These are phyloP conservation scores for Pionites leucogaster DNA, from an alignment of 2,113 vertebrate species.

Conservation along the genomic window DNA sequence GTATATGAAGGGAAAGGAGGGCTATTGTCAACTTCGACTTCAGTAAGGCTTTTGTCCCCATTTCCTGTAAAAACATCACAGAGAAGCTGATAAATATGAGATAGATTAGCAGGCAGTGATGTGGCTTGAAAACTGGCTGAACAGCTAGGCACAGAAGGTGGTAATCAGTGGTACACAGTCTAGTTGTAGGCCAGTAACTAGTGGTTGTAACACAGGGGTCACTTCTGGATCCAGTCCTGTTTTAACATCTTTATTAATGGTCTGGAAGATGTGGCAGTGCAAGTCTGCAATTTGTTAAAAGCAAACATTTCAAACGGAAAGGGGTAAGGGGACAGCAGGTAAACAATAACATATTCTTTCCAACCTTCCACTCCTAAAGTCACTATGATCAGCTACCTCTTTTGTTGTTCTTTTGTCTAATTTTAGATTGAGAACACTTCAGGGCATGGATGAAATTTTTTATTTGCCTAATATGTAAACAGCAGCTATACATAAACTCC, in stretches of 20 bases:
- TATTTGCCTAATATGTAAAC: not conserved
- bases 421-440: conserved; percentile 34
- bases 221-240: not conserved
- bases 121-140: not conserved
- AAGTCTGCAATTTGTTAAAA: not conserved
- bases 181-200: not conserved
- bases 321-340: not conserved
- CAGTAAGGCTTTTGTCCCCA: not conserved
- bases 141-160: not conserved
- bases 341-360: not conserved
- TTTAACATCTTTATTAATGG: not conserved
- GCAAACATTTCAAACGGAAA: not conserved
- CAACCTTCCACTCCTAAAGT: not conserved
- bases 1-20: not conserved
- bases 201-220: not conserved
- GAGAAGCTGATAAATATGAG: not conserved
- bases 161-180: not conserved
- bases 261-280: not conserved
- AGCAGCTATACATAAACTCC: not conserved
- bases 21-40: not conserved
- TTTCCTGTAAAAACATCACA: not conserved
- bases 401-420: not conserved
- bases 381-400: not conserved
- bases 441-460: conserved; percentile 22
- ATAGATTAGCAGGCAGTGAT: not conserved